Evolutionary conservation across 2,797 vertebrate genomes (phyloP), one percentile per base, ranked within the genome.

Genomic region (Smutsia gigantea): DNA sequence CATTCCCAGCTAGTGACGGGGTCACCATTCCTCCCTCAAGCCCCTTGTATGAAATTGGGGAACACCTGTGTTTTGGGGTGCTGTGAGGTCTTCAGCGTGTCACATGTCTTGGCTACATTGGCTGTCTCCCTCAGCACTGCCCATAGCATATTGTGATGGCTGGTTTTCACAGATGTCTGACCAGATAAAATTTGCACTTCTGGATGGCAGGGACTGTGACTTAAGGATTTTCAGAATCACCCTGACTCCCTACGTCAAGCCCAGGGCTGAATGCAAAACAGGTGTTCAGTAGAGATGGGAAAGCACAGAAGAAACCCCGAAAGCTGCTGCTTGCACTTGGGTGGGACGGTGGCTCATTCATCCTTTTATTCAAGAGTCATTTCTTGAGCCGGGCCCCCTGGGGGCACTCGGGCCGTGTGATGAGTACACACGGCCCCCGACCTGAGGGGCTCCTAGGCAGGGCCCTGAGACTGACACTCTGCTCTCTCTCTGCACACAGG

Each of bases 401-500:
- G 18, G 29, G 18, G 68, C 19, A 29, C 42, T 17, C 11, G 18
- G 42, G 17, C 18, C 1, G 0, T 3, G 0, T 5, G 39, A 46
- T 9, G 15, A 51, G 6, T 15, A 15, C 21, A 17, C n/a, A 2
- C 2, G 34, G 59, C 10, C 9, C 19, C 21, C 3, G 27, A 5
- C 25, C 4, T 8, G 11, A 4, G 19, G 64, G 25, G 27, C 8
- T 57, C 49, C 39, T n/a, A 0, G 1, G 7, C 5, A 3, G 9
- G 10, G 25, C 11, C 12, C 0, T 1, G 4, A 29, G 3, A 21
- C 86, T 96, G 21, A 97, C 1, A 0, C n/a, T 83, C 25, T 81
- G 49, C 61, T 89, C 91, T 96, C 37, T 95, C 15, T 95, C 74
- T 83, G 3, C 37, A 8, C 14, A 31, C 69, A 97, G 97, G 86